phyloP scores from a whole-genome alignment of 2,797 vertebrate species.

The Hoplostethus mediterraneus region DNA sequence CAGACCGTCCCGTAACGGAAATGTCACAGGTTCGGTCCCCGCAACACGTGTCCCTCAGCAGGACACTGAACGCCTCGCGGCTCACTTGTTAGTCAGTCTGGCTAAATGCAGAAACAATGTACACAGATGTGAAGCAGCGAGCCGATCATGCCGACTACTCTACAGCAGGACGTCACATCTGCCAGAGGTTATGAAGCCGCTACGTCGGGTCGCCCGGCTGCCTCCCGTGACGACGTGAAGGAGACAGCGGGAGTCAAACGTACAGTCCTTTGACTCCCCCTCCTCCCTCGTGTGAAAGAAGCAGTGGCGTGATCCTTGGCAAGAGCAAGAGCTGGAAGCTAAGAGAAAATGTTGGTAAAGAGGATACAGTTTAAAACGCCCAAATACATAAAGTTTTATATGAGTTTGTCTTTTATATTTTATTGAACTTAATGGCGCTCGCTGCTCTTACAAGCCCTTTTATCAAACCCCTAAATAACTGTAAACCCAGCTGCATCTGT shows the following conservation, averaged over 20 bases:
- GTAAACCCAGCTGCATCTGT: not conserved
- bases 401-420: too few relatives aligned
- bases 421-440: too few relatives aligned
- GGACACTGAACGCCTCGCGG: too few relatives aligned
- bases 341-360: too few relatives aligned
- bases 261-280: not conserved
- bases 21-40: too few relatives aligned
- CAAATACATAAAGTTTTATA: too few relatives aligned
- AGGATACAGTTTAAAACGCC: not conserved
- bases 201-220: not conserved
- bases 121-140: not conserved
- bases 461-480: too few relatives aligned
- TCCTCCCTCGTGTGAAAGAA: slow-evolving; percentile 15
- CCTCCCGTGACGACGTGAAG: slow-evolving; percentile 4
- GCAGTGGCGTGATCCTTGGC: slow-evolving; percentile 21
- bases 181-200: not conserved
- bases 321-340: slow-evolving; percentile 34
- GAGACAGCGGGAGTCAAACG: slow-evolving; percentile 5
- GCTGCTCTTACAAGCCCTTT: too few relatives aligned
- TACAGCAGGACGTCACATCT: not conserved
- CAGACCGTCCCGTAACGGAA: too few relatives aligned
- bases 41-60: too few relatives aligned
- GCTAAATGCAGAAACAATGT: too few relatives aligned
- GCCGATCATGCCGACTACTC: not conserved
- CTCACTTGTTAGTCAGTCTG: too few relatives aligned